These are phyloP conservation scores for Sclerurus mexicanus DNA, from an alignment of 2,113 vertebrate species.

Conservation along the genomic window DNA sequence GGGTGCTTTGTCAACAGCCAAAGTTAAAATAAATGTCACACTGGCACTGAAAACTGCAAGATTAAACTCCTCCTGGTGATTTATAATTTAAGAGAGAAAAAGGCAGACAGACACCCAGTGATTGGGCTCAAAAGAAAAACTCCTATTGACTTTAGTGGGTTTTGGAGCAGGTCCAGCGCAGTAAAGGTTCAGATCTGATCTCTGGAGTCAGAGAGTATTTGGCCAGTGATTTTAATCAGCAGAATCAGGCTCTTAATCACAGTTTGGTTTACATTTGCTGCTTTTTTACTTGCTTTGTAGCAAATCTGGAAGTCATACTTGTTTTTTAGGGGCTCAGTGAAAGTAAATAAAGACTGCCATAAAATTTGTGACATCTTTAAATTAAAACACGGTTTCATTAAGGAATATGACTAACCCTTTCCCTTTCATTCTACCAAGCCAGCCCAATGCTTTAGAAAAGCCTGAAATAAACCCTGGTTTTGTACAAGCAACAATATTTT, in stretches of 20 bases:
- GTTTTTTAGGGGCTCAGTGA: neutral
- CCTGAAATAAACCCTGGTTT: neutral
- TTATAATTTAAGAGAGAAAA: slow-evolving; percentile 44
- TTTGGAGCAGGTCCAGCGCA: slow-evolving; percentile 36
- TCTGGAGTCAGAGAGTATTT: slow-evolving; percentile 4
- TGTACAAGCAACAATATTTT: neutral
- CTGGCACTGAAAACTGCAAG: slow-evolving; percentile 25
- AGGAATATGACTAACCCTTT: neutral
- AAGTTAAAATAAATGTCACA: slow-evolving; percentile 50
- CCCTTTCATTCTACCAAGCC: neutral
- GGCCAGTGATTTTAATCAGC: slow-evolving; percentile 45
- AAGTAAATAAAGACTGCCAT: slow-evolving; percentile 39
- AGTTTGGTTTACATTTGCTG: slow-evolving; percentile 41
- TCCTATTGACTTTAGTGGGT: neutral
- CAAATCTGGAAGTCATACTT: slow-evolving; percentile 39
- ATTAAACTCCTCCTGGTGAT: slow-evolving; percentile 39
- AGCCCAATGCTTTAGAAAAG: neutral
- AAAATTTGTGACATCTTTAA: slow-evolving; percentile 32
- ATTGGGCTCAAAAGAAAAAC: slow-evolving; percentile 19
- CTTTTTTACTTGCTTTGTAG: slow-evolving; percentile 14
- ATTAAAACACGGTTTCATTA: slow-evolving; percentile 26
- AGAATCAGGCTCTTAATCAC: slow-evolving; percentile 40
- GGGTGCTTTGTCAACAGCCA: slow-evolving; percentile 41
- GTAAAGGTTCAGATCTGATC: slow-evolving; percentile 36
- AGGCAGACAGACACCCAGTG: slow-evolving; percentile 10